A percentile compares a stretch with the other conserved stretches of the same genome.
Evolutionary conservation across 2,888 invertebrate species (phyloP).

Genomic region (Drosophila yooni): DNA sequence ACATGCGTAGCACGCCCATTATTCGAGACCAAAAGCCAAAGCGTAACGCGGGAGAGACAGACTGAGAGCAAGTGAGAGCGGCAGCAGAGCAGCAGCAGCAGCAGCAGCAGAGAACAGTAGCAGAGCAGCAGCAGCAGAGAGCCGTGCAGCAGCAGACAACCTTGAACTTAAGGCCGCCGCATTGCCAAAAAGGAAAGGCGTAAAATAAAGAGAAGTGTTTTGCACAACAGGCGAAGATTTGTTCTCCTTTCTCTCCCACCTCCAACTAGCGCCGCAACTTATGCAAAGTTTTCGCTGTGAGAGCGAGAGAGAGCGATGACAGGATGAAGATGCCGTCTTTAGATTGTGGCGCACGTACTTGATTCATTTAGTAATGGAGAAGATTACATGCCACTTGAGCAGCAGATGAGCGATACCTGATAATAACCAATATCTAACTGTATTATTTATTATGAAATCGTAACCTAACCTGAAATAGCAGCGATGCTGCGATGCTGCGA

Average conservation of each 20-base stretch:
- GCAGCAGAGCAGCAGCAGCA: conserved; percentile 7
- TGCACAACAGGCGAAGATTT: conserved; percentile 36
- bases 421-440: neutral
- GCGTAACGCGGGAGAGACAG: conserved; percentile 8
- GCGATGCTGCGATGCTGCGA: too few relatives aligned
- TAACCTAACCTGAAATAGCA: neutral
- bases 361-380: conserved; percentile 56
- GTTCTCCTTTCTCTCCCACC: conserved; percentile 14
- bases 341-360: conserved; percentile 47
- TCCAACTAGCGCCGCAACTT: conserved; percentile 35
- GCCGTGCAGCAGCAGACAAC: conserved; percentile 50
- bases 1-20: conserved; percentile 61
- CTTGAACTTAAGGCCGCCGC: conserved; percentile 68
- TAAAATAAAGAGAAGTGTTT: conserved; percentile 26
- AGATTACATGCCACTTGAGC: conserved; percentile 27
- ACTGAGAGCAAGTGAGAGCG: conserved; percentile 12
- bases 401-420: conserved; percentile 34
- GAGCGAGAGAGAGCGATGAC: neutral
- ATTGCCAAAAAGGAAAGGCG: conserved; percentile 57
- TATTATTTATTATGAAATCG: neutral
- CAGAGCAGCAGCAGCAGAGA: conserved; percentile 20
- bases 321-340: neutral
- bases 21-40: conserved; percentile 30
- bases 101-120: conserved; percentile 9
- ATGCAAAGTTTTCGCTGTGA: conserved; percentile 53